These are phyloP conservation scores for Oreochromis niloticus DNA, from an alignment of 2,113 vertebrate species.

Conservation along the genomic window DNA sequence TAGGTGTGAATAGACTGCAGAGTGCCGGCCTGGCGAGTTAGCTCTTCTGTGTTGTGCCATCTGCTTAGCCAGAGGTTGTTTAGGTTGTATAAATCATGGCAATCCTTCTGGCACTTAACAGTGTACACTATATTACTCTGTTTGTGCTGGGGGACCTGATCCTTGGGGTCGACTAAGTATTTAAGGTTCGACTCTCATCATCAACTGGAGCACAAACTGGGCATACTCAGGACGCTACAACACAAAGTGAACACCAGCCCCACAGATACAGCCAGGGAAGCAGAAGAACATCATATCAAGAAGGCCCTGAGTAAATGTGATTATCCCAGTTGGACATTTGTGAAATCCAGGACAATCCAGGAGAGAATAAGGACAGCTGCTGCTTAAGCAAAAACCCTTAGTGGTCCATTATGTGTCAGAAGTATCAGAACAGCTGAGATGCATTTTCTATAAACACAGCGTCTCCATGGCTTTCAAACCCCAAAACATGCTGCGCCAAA, in stretches of 20 bases:
- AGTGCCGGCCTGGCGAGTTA: background rate
- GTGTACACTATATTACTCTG: background rate
- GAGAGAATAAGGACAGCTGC: background rate
- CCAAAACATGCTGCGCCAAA: background rate
- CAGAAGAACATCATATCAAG: background rate
- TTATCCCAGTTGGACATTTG: background rate
- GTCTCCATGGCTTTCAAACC: background rate
- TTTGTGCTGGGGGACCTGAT: background rate
- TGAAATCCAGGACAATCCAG: background rate
- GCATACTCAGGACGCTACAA: background rate
- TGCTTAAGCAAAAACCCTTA: background rate
- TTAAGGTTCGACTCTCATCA: rapidly evolving
- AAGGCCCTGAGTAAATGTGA: background rate
- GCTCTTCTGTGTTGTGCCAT: background rate
- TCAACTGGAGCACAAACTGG: background rate
- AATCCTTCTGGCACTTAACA: background rate
- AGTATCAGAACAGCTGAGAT: background rate
- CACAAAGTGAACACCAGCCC: background rate
- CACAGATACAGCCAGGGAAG: background rate
- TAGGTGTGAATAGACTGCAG: background rate
- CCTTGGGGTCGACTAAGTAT: background rate
- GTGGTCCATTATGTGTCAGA: background rate
- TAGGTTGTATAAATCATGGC: background rate
- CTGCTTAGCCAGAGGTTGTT: background rate
- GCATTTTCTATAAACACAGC: background rate